A percentile compares a stretch with the other conserved stretches of the same genome.
phyloP scores from a whole-genome alignment of 1,140 invertebrate genomes.

The Trichoplusia ni region DNA sequence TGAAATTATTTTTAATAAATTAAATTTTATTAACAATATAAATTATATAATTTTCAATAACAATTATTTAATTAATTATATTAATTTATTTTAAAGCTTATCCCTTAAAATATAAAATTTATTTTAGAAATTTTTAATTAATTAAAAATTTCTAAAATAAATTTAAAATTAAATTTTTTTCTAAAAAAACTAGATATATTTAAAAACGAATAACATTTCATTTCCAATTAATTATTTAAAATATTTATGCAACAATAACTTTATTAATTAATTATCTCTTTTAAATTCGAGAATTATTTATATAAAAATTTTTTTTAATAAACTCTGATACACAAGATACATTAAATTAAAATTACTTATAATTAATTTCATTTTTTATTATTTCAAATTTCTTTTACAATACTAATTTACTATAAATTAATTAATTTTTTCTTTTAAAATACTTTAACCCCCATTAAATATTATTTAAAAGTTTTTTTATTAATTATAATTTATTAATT shows the following conservation, averaged over 20 bases:
- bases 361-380: conserved; percentile 65
- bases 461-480: conserved; percentile 38
- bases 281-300: conserved; percentile 38
- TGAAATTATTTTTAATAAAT: conserved; percentile 77
- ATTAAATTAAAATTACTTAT: conserved; percentile 82
- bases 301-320: conserved; percentile 81
- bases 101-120: conserved; percentile 67
- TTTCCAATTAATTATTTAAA: conserved; percentile 82
- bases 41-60: conserved; percentile 63
- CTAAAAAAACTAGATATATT: conserved; percentile 85
- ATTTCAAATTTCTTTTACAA: conserved; percentile 75
- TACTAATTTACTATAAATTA: conserved; percentile 79
- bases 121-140: conserved; percentile 73
- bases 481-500: conserved; percentile 24
- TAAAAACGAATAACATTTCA: conserved; percentile 84
- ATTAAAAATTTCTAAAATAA: conserved; percentile 76
- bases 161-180: conserved; percentile 57
- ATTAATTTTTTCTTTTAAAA: conserved; percentile 72
- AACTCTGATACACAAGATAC: conserved; percentile 86
- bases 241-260: conserved; percentile 82
- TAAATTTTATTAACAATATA: conserved; percentile 54
- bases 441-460: conserved; percentile 70
- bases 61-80: conserved; percentile 73
- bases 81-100: conserved; percentile 67
- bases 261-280: conserved; percentile 39